Evolutionary conservation across 2,113 vertebrate species (phyloP), one percentile per base, ranked within the genome.

Genomic region (Scomber scombrus): DNA sequence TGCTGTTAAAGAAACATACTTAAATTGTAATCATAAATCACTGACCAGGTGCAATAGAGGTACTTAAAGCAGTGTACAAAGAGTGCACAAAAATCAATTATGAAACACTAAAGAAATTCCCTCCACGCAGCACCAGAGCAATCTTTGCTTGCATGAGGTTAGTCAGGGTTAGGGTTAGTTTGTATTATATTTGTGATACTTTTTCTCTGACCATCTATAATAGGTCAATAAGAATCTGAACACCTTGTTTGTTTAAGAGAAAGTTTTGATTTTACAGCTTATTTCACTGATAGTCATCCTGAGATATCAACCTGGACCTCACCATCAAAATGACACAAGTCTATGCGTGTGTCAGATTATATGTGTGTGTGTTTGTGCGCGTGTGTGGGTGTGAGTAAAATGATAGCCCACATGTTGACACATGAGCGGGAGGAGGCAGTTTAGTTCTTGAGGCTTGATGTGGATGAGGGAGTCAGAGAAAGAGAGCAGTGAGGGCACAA

Each of bases 111-210:
- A 73, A 61, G 68, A 76, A 49, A 40, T 49, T 19, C 11, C 18
- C 70, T 95, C 88, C 94, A 73, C 94, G 92, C 49, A 94, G 64
- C 72, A 98, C 95, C 65, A 98, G 96, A 82, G 97, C 97, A n/a
- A 98, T 98, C 89, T 98, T 97, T 81, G 97, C 97, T 92, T 97
- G 97, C n/a, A 97, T 98, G 77, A 98, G 96, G 87, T 98, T 98
- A 57, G 97, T 94, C 93, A 98, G 92, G 91, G 3, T 26, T 26
- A 26, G 23, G 23, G 23, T 26, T 26, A 26, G 3, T 26, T 26
- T 26, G 4, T 40, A 5, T 50, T 15, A 68, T 63, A 23, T 14
- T 26, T 40, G 19, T 73, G 31, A n/a, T 11, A 10, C 1, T 0
- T 61, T 77, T 60, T 34, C 15, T 58, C 19, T 62, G n/a, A 19